These are phyloP conservation scores for Lamellibrachia satsuma DNA, from an alignment of 2,888 invertebrate species.

Conservation along the genomic window DNA sequence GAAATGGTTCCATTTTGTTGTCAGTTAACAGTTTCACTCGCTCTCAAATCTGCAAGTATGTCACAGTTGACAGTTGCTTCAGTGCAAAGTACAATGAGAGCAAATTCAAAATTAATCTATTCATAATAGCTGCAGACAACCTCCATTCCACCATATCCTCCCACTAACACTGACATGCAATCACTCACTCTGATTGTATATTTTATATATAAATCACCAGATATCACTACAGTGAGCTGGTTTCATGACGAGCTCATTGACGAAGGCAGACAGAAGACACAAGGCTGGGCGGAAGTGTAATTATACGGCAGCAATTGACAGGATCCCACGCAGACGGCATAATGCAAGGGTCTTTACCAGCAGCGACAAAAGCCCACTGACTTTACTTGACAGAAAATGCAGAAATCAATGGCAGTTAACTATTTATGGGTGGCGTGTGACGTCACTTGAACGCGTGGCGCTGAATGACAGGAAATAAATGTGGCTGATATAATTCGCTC, in stretches of 20 bases:
- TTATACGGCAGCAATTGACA: background rate
- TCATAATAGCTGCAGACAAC: background rate
- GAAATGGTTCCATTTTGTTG: background rate
- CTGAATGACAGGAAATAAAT: background rate
- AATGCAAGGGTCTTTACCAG: background rate
- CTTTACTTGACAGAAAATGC: background rate
- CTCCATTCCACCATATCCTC: background rate
- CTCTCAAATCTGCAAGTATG: background rate
- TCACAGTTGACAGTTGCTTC: background rate
- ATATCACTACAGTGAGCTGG: background rate
- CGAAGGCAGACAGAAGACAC: background rate
- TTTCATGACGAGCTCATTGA: background rate
- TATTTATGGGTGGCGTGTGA: constrained; percentile 10
- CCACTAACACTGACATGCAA: background rate
- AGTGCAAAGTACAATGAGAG: background rate
- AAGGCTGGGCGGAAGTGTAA: background rate
- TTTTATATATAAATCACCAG: background rate
- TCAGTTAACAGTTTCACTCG: background rate
- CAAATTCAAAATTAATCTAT: constrained; percentile 5
- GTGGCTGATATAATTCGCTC: background rate
- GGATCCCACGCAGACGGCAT: background rate
- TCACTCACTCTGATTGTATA: background rate
- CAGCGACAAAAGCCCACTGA: background rate
- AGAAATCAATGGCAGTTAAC: constrained; percentile 17
- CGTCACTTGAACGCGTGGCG: background rate